These are phyloP conservation scores for Meloidogyne hapla DNA, from an alignment of 1,140 invertebrate genomes.

Conservation along the genomic window DNA sequence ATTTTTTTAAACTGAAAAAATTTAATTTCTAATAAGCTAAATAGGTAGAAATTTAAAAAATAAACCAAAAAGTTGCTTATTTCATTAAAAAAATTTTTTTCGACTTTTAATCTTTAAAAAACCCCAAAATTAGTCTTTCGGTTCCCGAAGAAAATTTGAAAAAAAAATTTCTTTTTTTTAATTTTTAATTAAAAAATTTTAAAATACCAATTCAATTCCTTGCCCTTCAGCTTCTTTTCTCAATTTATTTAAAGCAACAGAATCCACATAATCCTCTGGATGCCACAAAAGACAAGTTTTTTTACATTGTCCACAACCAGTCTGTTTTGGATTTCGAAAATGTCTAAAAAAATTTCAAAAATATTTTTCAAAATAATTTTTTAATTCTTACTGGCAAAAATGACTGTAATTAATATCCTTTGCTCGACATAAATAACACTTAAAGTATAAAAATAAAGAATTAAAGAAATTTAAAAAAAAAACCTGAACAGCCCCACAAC, in stretches of 20 bases:
- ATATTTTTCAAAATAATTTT: conserved; percentile 5
- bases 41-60: too few species aligned
- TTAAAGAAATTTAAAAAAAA: neutral
- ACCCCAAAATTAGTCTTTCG: too few species aligned
- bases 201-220: conserved; percentile 14
- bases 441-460: neutral
- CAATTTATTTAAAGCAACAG: conserved; percentile 9
- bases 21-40: too few species aligned
- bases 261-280: conserved; percentile 10
- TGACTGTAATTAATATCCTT: conserved; percentile 71
- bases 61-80: too few species aligned
- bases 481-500: conserved; percentile 70
- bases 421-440: conserved; percentile 73
- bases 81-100: too few species aligned
- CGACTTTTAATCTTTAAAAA: too few species aligned
- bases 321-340: conserved; percentile 30
- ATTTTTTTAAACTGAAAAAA: too few species aligned
- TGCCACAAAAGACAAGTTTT: conserved; percentile 42
- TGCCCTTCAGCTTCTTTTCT: conserved; percentile 19
- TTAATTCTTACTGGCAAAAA: conserved; percentile 66
- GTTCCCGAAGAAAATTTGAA: too few species aligned
- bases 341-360: conserved; percentile 23
- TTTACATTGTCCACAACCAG: conserved; percentile 30
- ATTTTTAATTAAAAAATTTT: too few species aligned
- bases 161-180: too few species aligned